Percentiles rank a stretch among this genome's conserved stretches.
phyloP scores from a whole-genome alignment of 2,797 vertebrate genomes.

The Anguilla obscura region DNA sequence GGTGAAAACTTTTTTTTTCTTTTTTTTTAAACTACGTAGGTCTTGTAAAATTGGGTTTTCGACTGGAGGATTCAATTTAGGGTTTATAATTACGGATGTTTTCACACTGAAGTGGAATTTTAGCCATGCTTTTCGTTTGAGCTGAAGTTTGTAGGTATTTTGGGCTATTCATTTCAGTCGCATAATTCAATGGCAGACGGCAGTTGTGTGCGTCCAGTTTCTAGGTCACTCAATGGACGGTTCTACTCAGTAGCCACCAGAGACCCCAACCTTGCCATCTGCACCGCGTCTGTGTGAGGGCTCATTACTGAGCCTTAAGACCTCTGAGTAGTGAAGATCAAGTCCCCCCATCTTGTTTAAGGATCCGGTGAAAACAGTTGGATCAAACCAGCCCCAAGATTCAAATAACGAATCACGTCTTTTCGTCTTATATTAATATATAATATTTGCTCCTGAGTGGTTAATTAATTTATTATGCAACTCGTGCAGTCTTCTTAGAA shows the following conservation, averaged over 20 bases:
- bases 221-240: conserved; percentile 25
- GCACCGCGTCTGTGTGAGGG: background rate
- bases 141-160: background rate
- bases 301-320: conserved; percentile 8
- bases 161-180: background rate
- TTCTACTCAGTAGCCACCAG: background rate
- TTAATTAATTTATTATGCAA: background rate
- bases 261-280: conserved; percentile 25
- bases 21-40: conserved; percentile 43
- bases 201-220: conserved; percentile 2
- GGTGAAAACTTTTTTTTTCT: conserved; percentile 52
- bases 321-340: conserved; percentile 6
- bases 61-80: background rate
- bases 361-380: background rate
- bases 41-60: no score
- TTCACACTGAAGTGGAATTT: background rate
- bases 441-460: background rate
- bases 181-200: background rate
- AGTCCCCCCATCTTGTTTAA: background rate
- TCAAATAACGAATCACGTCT: background rate
- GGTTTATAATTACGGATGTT: background rate
- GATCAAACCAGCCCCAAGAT: background rate
- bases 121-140: background rate
- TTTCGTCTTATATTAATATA: background rate
- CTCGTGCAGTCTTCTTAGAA: background rate